Percentiles rank a stretch among this genome's conserved stretches.
These are phyloP conservation scores for Sebastolobus alascanus DNA, from an alignment of 2,797 vertebrate species.

Conservation along the genomic window DNA sequence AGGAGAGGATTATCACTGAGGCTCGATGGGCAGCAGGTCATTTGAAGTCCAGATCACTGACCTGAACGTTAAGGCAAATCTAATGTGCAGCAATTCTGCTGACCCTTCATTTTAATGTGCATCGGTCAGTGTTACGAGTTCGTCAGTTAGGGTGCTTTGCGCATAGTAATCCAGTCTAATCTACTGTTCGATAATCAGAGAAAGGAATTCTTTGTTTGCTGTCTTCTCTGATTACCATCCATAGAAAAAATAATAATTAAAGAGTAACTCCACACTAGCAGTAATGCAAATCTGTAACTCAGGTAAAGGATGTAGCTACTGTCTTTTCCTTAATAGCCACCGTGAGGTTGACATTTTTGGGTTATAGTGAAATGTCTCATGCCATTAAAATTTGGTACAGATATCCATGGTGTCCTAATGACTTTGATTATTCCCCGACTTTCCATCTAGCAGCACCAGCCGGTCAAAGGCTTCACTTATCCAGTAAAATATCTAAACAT, in stretches of 20 bases:
- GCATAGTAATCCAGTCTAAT: slow-evolving; percentile 34
- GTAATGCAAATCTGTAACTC: not conserved
- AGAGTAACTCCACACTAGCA: not conserved
- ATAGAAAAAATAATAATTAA: not conserved
- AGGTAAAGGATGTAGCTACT: not conserved
- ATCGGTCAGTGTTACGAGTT: slow-evolving; percentile 4
- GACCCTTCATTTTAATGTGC: slow-evolving; percentile 4
- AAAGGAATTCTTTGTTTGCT: not conserved
- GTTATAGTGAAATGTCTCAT: too few species aligned
- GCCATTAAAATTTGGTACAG: not conserved
- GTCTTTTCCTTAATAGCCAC: not conserved
- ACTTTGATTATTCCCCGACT: not conserved
- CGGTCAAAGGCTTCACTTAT: too few species aligned
- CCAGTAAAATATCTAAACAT: too few species aligned
- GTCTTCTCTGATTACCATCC: not conserved
- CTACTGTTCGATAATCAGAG: slow-evolving; percentile 8
- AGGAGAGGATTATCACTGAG: slow-evolving; percentile 29
- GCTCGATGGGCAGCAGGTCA: slow-evolving; percentile 15
- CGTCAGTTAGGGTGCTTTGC: not conserved
- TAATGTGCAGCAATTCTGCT: not conserved
- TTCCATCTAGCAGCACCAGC: not conserved
- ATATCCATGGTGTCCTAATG: not conserved
- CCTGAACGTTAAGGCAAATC: not conserved
- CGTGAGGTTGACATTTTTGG: not conserved
- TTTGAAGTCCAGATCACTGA: slow-evolving; percentile 5